A percentile compares a stretch with the other conserved stretches of the same genome.
phyloP scores from a whole-genome alignment of 2,888 invertebrate genomes.

The Dysmachus trigonus region DNA sequence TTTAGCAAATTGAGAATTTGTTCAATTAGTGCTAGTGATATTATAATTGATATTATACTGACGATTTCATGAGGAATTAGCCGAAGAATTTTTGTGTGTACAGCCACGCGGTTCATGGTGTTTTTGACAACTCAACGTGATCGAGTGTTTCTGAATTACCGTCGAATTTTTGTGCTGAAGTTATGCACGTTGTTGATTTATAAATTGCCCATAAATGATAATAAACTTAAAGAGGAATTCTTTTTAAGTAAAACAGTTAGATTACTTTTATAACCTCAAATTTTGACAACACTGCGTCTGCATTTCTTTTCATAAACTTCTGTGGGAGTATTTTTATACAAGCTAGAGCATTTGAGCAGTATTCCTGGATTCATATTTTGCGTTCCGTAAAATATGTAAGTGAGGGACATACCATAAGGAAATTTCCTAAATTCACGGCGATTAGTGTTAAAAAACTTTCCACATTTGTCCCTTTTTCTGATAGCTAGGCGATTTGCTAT shows the following conservation, averaged over 20 bases:
- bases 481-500: background rate
- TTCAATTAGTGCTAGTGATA: background rate
- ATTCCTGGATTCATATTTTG: background rate
- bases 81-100: background rate
- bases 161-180: background rate
- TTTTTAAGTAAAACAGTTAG: background rate
- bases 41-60: background rate
- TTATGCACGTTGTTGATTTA: background rate
- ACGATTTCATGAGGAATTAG: background rate
- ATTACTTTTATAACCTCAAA: constrained; percentile 35
- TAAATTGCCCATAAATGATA: background rate
- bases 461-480: background rate
- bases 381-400: background rate
- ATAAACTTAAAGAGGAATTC: background rate
- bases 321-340: background rate
- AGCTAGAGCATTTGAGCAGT: background rate
- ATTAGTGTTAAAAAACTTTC: too few relatives aligned
- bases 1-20: background rate
- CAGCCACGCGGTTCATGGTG: constrained; percentile 55
- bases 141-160: background rate
- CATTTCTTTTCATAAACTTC: background rate
- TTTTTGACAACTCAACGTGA: background rate
- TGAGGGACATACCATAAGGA: background rate
- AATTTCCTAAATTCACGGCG: background rate
- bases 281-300: background rate